Evolutionary conservation across 1,140 invertebrate genomes (phyloP).

Genomic region (Macrotrachela quadricornifera): DNA sequence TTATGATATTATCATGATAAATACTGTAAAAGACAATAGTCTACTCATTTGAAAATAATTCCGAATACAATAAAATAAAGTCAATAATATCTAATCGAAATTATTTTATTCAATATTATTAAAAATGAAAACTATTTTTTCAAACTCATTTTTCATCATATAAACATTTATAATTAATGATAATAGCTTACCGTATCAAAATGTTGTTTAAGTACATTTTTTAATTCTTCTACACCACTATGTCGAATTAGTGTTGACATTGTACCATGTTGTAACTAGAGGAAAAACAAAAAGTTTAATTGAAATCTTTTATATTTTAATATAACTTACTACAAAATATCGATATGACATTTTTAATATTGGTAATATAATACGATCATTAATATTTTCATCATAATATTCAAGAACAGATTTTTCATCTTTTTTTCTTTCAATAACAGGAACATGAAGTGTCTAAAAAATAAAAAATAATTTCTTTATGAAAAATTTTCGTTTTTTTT

Average conservation of each 20-base stretch:
- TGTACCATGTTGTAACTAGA: conserved; percentile 48
- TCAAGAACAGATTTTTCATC: conserved; percentile 44
- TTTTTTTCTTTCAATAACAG: conserved; percentile 41
- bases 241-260: conserved; percentile 38
- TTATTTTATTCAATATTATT: too few species aligned
- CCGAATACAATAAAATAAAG: too few species aligned
- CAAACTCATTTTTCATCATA: too few species aligned
- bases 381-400: conserved; percentile 51
- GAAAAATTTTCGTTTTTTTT: not conserved
- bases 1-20: too few species aligned
- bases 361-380: conserved; percentile 30
- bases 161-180: too few species aligned
- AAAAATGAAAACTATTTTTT: too few species aligned
- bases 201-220: conserved; percentile 36
- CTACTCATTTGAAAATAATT: too few species aligned
- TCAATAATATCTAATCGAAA: too few species aligned
- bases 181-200: conserved; percentile 38
- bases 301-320: not conserved
- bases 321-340: too few species aligned
- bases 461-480: not conserved
- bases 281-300: conserved; percentile 7
- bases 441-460: conserved; percentile 45
- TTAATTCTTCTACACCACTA: conserved; percentile 35
- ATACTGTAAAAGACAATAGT: too few species aligned
- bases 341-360: too few species aligned